A percentile compares a stretch with the other conserved stretches of the same genome.
Evolutionary conservation across 2,888 invertebrate species (phyloP).

Genomic region (Gryllus longicercus): DNA sequence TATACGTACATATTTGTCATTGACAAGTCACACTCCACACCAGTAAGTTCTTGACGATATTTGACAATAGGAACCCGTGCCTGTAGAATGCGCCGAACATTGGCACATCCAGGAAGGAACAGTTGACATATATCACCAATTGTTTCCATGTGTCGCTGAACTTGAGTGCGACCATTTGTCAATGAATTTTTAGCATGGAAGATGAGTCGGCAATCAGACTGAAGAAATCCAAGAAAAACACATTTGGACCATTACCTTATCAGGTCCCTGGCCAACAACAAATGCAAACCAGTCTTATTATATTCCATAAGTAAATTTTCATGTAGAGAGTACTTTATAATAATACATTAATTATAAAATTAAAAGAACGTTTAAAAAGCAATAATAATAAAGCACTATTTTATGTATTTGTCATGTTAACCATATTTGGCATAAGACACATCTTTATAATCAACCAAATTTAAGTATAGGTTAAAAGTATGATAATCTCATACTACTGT

Average conservation of each 20-base stretch:
- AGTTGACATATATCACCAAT: slow-evolving; percentile 68
- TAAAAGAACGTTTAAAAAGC: no score
- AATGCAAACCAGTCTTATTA: no score
- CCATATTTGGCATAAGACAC: no score
- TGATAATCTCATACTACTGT: no score
- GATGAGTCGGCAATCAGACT: slow-evolving; percentile 51
- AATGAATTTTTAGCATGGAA: slow-evolving; percentile 62
- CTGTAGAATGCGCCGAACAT: slow-evolving; percentile 70
- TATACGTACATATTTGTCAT: slow-evolving; percentile 72
- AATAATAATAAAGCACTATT: no score
- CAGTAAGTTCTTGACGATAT: slow-evolving; percentile 70
- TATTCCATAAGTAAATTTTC: no score
- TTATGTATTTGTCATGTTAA: no score
- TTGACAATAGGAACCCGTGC: slow-evolving; percentile 89
- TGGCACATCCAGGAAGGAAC: slow-evolving; percentile 68
- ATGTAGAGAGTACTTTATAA: no score
- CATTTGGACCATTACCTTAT: slow-evolving; percentile 23
- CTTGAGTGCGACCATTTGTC: slow-evolving; percentile 58
- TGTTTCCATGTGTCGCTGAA: slow-evolving; percentile 69
- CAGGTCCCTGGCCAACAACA: slow-evolving; percentile 25
- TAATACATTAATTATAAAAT: no score
- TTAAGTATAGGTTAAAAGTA: no score
- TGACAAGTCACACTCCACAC: slow-evolving; percentile 80
- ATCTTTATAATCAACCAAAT: no score
- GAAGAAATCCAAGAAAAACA: slow-evolving; percentile 31